These are phyloP conservation scores for Synergus laeviventris DNA, from an alignment of 2,888 invertebrate genomes.

Conservation along the genomic window DNA sequence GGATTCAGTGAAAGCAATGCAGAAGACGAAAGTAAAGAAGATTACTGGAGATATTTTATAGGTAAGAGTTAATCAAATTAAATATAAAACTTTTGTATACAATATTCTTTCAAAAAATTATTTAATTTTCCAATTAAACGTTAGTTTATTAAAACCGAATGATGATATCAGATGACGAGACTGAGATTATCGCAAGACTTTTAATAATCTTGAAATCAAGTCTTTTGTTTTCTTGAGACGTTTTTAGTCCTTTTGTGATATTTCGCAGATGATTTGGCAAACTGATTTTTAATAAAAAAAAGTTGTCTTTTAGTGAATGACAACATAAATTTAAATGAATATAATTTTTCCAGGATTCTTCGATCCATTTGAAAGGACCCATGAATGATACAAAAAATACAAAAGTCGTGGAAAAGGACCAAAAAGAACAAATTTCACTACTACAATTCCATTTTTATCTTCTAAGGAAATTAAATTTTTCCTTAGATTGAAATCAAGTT, in stretches of 20 bases:
- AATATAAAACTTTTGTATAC: too few relatives aligned
- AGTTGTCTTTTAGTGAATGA: not conserved
- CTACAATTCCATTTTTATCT: not conserved
- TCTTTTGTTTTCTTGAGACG: constrained; percentile 64
- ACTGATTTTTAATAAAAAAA: constrained; percentile 58
- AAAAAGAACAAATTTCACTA: not conserved
- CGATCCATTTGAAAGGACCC: constrained; percentile 98
- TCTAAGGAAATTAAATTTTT: not conserved
- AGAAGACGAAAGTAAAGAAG: constrained; percentile 78
- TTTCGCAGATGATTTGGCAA: constrained; percentile 69
- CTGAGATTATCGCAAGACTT: constrained; percentile 64
- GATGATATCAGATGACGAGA: constrained; percentile 75
- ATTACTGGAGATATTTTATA: not conserved
- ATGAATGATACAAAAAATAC: constrained; percentile 86
- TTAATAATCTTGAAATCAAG: constrained; percentile 61
- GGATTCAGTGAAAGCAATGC: constrained; percentile 91
- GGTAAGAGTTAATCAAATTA: not conserved
- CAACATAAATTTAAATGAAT: not conserved
- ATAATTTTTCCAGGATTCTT: constrained; percentile 81
- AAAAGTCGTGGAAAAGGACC: not conserved
- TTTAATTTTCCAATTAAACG: not conserved
- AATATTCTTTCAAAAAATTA: too few relatives aligned
- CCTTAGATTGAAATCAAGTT: not conserved
- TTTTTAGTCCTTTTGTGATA: constrained; percentile 50
- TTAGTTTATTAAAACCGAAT: constrained; percentile 52